Conservation (phyloP, 2,113 vertebrate species). For the Trinectes maculatus region DNA sequence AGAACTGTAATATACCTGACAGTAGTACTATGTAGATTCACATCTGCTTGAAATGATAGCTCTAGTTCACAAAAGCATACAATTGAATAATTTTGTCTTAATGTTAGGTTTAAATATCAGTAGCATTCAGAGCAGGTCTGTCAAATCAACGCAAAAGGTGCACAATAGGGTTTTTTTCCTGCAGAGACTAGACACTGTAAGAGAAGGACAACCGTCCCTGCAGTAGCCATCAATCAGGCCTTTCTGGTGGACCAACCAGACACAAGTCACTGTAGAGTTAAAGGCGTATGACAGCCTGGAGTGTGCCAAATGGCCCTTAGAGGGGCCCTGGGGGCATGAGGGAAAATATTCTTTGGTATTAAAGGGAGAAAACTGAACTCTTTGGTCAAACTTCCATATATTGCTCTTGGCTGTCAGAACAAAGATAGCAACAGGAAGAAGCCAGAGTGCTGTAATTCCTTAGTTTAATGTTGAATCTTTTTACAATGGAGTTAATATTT, state of each 20-base stretch:
- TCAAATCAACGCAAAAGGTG: constrained; percentile 46
- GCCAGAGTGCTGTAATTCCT: constrained; percentile 10
- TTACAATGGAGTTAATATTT: constrained; percentile 2
- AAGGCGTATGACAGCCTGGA: constrained; percentile 53
- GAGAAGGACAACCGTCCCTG: constrained; percentile 63
- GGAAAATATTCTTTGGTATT: constrained; percentile 32
- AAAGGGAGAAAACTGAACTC: constrained; percentile 44
- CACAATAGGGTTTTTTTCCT: constrained; percentile 22
- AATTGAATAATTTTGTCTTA: no score
- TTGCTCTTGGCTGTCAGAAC: constrained; percentile 27
- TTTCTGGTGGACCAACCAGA: constrained; percentile 60
- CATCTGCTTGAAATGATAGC: no score
- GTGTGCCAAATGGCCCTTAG: constrained; percentile 56
- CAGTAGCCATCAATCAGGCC: constrained; percentile 62
- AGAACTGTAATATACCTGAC: not conserved
- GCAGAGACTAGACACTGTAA: constrained; percentile 40
- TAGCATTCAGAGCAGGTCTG: no score
- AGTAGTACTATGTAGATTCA: no score
- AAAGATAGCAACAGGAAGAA: constrained; percentile 33
- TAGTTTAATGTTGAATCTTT: constrained; percentile 18
- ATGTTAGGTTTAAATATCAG: no score
- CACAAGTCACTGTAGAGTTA: constrained; percentile 57
- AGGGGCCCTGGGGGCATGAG: constrained; percentile 29
- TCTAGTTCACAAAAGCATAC: no score
- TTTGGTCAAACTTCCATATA: constrained; percentile 35